Evolutionary conservation across 2,888 invertebrate species (phyloP), one percentile per base, ranked within the genome.

Genomic region (Phortica okadai): DNA sequence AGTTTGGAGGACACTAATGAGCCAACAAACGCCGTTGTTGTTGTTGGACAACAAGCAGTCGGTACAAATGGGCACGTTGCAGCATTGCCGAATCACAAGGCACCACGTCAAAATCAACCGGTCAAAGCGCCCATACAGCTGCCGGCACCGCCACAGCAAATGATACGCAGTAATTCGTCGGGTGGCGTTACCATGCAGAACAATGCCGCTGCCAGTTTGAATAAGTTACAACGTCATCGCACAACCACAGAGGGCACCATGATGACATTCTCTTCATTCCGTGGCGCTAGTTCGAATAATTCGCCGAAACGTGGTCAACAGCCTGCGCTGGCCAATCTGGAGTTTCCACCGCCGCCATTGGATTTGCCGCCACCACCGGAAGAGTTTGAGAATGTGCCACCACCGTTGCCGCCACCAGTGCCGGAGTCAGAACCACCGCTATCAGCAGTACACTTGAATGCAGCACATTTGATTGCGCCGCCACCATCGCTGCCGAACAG

Each of bases 111-210:
- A 16, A 59, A 42, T 45, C 74, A 41, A 16, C 25, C 25, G 7
- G 56, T 62, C 16, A 56, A 69, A 42, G 44, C 67, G 4, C 45
- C 50, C 21, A 54, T 58, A 83, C 86, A 79, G 62, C 82, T 84
- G 64, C 70, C 84, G 76, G 81, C 83, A 75, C 80, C 82, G 74
- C 89, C 84, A 41, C 90, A 95, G 21, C 96, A 97, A 92, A 97
- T 97, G 97, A 97, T 96, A 78, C 94, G 97, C 58, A 97, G 96
- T 87, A 97, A 97, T 91, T 97, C 97, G 0, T 97, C 97, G 0
- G 95, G 96, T 69, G 97, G 97, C 8, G 96, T 96, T 10, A 95
- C 95, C 0, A 93, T 93, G 82, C 94, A 92, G 44, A 93, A 93
- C 83, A 94, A 94, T 74, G 94, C 95, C 21, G 93, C 94, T 0